Base-by-base conservation (phyloP, 2,113 vertebrate species). In the Pungitius pungitius region DNA sequence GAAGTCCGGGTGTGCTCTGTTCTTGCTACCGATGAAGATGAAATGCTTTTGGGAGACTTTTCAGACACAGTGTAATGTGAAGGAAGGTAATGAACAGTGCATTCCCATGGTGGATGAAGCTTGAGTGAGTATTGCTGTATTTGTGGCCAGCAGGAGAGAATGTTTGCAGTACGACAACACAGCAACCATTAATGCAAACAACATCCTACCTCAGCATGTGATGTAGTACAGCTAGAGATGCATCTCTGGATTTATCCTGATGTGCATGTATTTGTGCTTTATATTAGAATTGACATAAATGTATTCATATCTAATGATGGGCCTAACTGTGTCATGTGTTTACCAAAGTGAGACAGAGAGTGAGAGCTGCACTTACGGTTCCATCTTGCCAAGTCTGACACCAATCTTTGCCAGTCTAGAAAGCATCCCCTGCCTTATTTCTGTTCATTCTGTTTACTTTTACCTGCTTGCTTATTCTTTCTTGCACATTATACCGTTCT, bases 381-480 rank as follows among this genome's bases (percentile, higher is more conserved):
- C 81, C 64, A 89, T 82, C 58, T 71, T 35, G 37, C 63, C 64
- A 73, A 65, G 81, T 73, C 51, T 82, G 81, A 86, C 81, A 75
- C 60, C 66, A 13, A 58, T 71, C 65, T 70, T 52, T 69, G 74
- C 52, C 72, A 77, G 45, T 75, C 75, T 67, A n/a, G 35, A 51
- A 27, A 45, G 64, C 56, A 33, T 43, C 5, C 61, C n/a, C 55
- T 35, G 60, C 54, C 73, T 76, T 67, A 62, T 83, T 85, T 64
- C 58, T 51, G 51, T 58, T 35, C 35, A 64, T 42, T 26, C 73
- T 64, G 37, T 62, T 57, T 59, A 8, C 77, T 83, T 84, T 73
- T 69, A 77, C 72, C 57, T 51, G 20, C 33, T 71, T 80, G 72
- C 67, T 83, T 75, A 39, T 77, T 60, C 33, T 85, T 13, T 37